Conservation (phyloP, 2,797 vertebrate genomes). For the Neopelma chrysocephalum region DNA sequence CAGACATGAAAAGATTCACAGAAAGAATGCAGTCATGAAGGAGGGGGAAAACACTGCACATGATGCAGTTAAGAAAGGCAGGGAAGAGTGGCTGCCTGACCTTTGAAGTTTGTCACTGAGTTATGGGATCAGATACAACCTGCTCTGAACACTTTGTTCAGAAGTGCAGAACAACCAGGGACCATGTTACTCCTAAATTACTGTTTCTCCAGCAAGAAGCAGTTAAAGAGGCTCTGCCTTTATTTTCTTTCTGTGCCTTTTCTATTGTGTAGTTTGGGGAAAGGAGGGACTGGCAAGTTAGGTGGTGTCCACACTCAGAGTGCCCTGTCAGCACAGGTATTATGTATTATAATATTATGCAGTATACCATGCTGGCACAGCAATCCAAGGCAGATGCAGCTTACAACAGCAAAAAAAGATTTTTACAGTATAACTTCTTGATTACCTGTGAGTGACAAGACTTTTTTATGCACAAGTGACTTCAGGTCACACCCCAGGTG, state of each 20-base stretch:
- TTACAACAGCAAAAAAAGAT: neutral
- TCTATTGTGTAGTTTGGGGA: neutral
- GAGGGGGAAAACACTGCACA: neutral
- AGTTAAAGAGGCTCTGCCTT: neutral
- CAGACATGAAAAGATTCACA: neutral
- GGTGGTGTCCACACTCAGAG: neutral
- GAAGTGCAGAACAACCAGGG: neutral
- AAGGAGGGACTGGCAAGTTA: neutral
- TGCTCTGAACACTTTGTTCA: neutral
- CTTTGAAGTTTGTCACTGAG: neutral
- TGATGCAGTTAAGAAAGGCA: neutral
- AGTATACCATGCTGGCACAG: neutral
- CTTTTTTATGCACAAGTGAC: neutral
- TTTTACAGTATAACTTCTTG: neutral
- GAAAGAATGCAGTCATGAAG: neutral
- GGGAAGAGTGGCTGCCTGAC: neutral
- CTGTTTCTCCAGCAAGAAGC: neutral
- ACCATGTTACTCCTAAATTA: fast-evolving
- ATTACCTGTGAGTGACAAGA: neutral
- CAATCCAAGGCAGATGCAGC: neutral
- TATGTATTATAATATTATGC: neutral
- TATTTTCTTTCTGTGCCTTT: neutral
- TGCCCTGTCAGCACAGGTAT: neutral
- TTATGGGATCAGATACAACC: neutral
- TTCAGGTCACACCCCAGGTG: neutral